phyloP scores from a whole-genome alignment of 2,888 invertebrate species.

The Cheilosia vernalis region DNA sequence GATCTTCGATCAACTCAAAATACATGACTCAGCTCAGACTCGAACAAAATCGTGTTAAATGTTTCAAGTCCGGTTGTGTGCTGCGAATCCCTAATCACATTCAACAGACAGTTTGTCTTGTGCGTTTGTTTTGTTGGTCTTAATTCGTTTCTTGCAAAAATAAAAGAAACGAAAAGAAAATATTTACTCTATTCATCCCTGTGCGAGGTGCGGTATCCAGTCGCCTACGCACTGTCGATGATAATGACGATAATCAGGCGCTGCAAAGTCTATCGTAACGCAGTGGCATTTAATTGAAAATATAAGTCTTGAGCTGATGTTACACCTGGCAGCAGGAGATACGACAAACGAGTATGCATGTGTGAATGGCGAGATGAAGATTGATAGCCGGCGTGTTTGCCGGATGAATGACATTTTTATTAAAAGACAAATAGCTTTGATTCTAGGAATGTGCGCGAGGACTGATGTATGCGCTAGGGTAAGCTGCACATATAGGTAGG shows the following conservation, averaged over 20 bases:
- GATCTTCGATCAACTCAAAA: slow-evolving; percentile 51
- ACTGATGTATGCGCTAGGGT: slow-evolving; percentile 11
- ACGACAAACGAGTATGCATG: slow-evolving; percentile 18
- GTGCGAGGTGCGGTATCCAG: slow-evolving; percentile 49
- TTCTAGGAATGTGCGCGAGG: slow-evolving; percentile 56
- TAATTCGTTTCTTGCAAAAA: slow-evolving; percentile 8
- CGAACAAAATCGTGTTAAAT: slow-evolving; percentile 64
- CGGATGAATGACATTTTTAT: slow-evolving; percentile 71
- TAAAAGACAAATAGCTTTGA: slow-evolving; percentile 71
- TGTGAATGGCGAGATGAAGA: slow-evolving; percentile 66
- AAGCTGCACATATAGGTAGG: slow-evolving; percentile 30
- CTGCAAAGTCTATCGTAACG: slow-evolving; percentile 71
- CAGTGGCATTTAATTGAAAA: slow-evolving; percentile 52
- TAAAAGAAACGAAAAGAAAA: slow-evolving; percentile 14
- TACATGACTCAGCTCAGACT: slow-evolving; percentile 61
- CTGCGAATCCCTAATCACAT: slow-evolving; percentile 65
- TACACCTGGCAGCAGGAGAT: slow-evolving; percentile 39
- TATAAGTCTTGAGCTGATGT: slow-evolving; percentile 25
- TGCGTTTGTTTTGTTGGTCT: slow-evolving; percentile 12
- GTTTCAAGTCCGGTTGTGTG: slow-evolving; percentile 73
- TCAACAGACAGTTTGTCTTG: slow-evolving; percentile 29
- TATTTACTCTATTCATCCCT: slow-evolving; percentile 27
- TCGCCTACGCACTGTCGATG: background rate
- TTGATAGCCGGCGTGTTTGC: slow-evolving; percentile 58
- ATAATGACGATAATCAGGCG: slow-evolving; percentile 61